Conservation (phyloP, 2,797 vertebrate species). For the Notolepis coatsorum region DNA sequence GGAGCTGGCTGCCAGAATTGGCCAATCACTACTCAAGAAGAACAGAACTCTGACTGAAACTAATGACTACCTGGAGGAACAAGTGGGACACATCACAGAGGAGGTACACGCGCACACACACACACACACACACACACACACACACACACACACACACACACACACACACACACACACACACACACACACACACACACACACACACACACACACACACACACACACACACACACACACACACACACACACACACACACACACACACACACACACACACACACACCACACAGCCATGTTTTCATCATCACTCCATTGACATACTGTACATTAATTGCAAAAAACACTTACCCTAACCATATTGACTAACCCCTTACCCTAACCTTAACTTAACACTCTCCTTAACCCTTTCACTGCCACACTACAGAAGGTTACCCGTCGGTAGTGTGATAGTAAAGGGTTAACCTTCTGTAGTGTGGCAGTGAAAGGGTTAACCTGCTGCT, state of each 20-base stretch:
- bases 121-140: neutral
- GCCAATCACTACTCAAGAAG: conserved; percentile 96
- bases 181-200: neutral
- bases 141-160: neutral
- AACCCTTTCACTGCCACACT: too few relatives aligned
- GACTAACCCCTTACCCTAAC: too few relatives aligned
- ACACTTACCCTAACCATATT: too few relatives aligned
- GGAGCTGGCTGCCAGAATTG: conserved; percentile 95
- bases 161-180: neutral
- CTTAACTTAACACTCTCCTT: too few relatives aligned
- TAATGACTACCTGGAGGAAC: conserved; percentile 94
- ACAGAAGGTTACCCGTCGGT: too few relatives aligned
- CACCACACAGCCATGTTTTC: too few relatives aligned
- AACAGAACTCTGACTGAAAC: conserved; percentile 92
- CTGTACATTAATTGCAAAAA: too few relatives aligned
- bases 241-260: neutral
- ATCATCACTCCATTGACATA: too few relatives aligned
- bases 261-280: too few relatives aligned
- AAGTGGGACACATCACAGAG: conserved; percentile 92
- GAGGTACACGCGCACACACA: conserved; percentile 82
- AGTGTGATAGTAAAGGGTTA: too few relatives aligned
- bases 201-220: neutral
- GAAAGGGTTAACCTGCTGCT: too few relatives aligned
- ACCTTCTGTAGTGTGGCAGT: too few relatives aligned
- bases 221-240: neutral